phyloP scores from a whole-genome alignment of 2,113 vertebrate genomes.

The Spea multiplicata region DNA sequence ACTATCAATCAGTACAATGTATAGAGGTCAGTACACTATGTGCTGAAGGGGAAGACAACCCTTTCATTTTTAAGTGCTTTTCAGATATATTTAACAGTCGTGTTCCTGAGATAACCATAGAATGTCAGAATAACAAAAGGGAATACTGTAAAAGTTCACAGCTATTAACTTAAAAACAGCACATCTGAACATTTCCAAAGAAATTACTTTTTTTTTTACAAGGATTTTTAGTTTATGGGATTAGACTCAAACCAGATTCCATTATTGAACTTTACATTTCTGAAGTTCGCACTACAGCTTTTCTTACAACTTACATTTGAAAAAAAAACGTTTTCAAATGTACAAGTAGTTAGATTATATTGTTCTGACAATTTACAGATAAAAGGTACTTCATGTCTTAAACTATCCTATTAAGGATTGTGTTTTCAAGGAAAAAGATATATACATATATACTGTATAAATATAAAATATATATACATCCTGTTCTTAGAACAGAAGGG shows the following conservation, averaged over 20 bases:
- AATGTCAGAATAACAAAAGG: slow-evolving; percentile 41
- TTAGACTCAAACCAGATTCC: background rate
- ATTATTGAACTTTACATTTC: background rate
- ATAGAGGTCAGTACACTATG: slow-evolving; percentile 28
- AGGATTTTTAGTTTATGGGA: background rate
- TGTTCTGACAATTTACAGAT: no score
- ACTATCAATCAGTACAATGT: slow-evolving; percentile 54
- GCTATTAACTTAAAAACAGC: slow-evolving; percentile 31
- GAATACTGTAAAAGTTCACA: slow-evolving; percentile 30
- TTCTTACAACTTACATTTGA: background rate
- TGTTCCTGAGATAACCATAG: slow-evolving; percentile 39
- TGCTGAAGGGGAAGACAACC: slow-evolving; percentile 34
- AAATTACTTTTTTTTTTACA: background rate
- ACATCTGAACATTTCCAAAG: slow-evolving; percentile 18
- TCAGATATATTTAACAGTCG: background rate
- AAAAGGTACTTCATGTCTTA: no score
- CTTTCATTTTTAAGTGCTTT: slow-evolving; percentile 23
- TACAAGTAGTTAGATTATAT: no score
- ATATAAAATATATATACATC: no score
- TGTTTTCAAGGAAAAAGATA: no score
- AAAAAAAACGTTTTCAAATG: no score
- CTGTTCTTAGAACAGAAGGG: no score
- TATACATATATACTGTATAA: no score
- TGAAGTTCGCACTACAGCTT: background rate
- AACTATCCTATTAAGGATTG: no score